Conservation (phyloP, 2,888 invertebrate species). For the Oxytorus armatus region DNA sequence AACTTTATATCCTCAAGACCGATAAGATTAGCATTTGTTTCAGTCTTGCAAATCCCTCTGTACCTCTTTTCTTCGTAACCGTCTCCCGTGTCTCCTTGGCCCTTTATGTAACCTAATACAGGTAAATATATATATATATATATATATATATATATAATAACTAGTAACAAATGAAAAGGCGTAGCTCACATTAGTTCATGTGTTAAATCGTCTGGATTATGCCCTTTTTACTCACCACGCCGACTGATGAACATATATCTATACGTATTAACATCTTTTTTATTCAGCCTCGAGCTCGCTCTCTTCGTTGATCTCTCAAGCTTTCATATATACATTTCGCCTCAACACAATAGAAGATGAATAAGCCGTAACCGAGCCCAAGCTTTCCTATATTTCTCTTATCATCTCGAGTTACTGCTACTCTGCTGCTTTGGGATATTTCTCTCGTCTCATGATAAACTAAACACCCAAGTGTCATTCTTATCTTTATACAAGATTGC, state of each 20-base stretch:
- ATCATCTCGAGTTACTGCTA: slow-evolving; percentile 19
- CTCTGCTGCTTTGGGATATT: background rate
- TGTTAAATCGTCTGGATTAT: background rate
- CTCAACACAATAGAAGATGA: slow-evolving; percentile 1
- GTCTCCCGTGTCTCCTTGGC: background rate
- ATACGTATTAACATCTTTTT: background rate
- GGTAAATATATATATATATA: background rate
- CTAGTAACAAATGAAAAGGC: background rate
- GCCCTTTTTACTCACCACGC: background rate
- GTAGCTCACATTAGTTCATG: background rate
- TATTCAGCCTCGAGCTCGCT: background rate
- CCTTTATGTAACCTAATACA: background rate
- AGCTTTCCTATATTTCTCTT: background rate
- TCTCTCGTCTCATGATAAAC: slow-evolving; percentile 26
- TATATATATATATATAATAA: background rate
- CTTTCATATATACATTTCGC: background rate
- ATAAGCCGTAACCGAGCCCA: too few relatives aligned
- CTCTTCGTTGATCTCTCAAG: background rate
- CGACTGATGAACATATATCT: background rate
- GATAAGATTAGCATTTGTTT: slow-evolving; percentile 73
- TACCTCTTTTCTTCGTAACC: slow-evolving; percentile 20
- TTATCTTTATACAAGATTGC: slow-evolving; percentile 17
- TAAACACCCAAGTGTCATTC: slow-evolving; percentile 12
- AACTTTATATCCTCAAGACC: slow-evolving; percentile 68
- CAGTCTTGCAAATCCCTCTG: slow-evolving; percentile 36